These are phyloP conservation scores for Seriola rivoliana DNA, from an alignment of 2,113 vertebrate species.

Conservation along the genomic window DNA sequence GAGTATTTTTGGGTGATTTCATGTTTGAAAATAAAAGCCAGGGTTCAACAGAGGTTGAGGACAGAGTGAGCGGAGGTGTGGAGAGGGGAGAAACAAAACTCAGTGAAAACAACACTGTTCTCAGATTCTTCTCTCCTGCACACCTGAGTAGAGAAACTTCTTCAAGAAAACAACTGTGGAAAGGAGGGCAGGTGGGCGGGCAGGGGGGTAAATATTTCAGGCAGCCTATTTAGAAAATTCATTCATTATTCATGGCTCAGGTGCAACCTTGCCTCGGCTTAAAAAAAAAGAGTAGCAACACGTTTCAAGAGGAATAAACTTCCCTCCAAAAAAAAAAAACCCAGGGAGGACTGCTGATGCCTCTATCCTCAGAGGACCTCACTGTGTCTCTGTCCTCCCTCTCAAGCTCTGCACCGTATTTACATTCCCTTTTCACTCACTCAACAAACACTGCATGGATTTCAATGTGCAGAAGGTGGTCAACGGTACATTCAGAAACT, in stretches of 20 bases:
- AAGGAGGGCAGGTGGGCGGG: slow-evolving; percentile 44
- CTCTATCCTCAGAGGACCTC: too few species aligned
- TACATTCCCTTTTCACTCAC: too few species aligned
- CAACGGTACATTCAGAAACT: too few species aligned
- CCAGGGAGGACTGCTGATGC: background rate
- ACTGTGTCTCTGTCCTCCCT: too few species aligned
- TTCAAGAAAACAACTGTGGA: slow-evolving; percentile 48
- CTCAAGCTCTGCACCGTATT: too few species aligned
- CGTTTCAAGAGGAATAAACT: slow-evolving; percentile 34
- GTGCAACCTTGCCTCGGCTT: slow-evolving; percentile 48
- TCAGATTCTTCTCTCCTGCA: background rate
- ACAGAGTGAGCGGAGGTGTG: background rate
- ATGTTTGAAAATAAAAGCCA: slow-evolving; percentile 4
- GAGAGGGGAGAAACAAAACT: background rate
- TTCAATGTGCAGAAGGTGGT: too few species aligned
- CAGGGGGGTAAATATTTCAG: slow-evolving; percentile 56
- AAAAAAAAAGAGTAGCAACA: slow-evolving; percentile 25
- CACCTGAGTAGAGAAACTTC: slow-evolving; percentile 29
- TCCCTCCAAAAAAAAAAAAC: slow-evolving; percentile 11
- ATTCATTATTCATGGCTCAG: slow-evolving; percentile 72
- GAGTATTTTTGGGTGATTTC: background rate
- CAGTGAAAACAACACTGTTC: background rate
- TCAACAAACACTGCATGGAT: too few species aligned
- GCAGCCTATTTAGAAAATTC: slow-evolving; percentile 55
- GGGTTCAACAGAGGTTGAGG: background rate